A percentile compares a stretch with the other conserved stretches of the same genome.
phyloP scores from a whole-genome alignment of 2,797 vertebrate species.

The Spinus olivaceus region DNA sequence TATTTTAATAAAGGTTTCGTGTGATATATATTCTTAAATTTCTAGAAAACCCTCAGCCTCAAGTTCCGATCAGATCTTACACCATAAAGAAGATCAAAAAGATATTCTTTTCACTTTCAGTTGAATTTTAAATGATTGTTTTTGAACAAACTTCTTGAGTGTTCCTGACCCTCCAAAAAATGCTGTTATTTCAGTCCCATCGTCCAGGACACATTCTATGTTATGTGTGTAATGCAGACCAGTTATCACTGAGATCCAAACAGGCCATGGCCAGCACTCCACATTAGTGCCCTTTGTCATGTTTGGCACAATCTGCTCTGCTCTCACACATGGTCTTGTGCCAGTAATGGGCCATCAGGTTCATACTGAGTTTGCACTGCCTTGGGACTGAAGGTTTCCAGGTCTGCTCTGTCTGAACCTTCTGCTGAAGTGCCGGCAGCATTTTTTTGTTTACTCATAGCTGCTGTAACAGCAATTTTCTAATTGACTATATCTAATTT shows the following conservation, averaged over 20 bases:
- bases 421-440: background rate
- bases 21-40: background rate
- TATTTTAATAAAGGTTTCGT: background rate
- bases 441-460: background rate
- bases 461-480: background rate
- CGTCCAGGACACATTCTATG: background rate
- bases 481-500: background rate
- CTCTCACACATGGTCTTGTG: fast-evolving
- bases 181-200: background rate
- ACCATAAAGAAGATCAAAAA: background rate
- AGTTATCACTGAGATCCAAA: background rate
- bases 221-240: background rate
- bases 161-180: background rate
- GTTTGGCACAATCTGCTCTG: background rate
- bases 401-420: background rate
- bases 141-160: background rate
- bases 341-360: background rate
- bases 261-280: background rate
- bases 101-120: background rate
- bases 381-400: background rate
- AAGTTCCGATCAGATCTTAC: background rate
- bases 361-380: background rate
- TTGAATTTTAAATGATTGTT: background rate
- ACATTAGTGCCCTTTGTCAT: background rate
- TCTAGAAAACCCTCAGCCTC: background rate